phyloP scores from a whole-genome alignment of 1,140 invertebrate species.

The Bombus waltoni region DNA sequence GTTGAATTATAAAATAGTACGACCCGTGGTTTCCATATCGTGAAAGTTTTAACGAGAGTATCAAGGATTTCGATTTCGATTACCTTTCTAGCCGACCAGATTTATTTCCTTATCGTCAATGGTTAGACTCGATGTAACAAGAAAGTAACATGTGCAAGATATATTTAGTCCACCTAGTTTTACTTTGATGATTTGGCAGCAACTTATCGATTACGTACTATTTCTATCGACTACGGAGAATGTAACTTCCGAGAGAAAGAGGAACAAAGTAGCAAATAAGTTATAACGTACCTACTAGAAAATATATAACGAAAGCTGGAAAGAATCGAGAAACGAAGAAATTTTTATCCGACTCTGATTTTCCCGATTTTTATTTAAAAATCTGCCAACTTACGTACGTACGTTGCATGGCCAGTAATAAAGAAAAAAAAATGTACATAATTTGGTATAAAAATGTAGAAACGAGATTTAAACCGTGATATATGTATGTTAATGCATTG shows the following conservation, averaged over 20 bases:
- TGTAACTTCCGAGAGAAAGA: neutral
- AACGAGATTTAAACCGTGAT: too few species aligned
- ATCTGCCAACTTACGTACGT: too few species aligned
- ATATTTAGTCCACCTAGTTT: slow-evolving; percentile 2
- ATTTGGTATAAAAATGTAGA: too few species aligned
- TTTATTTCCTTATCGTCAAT: neutral
- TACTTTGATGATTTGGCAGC: neutral
- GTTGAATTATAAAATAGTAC: slow-evolving; percentile 23
- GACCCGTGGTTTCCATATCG: neutral
- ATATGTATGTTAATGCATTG: neutral
- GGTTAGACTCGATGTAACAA: neutral
- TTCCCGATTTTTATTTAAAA: too few species aligned
- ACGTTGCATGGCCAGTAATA: too few species aligned
- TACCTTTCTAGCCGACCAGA: slow-evolving; percentile 15
- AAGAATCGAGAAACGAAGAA: neutral
- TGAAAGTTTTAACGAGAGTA: slow-evolving; percentile 23
- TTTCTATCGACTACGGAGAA: neutral
- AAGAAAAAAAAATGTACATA: too few species aligned
- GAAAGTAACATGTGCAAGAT: slow-evolving; percentile 26
- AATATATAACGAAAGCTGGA: neutral
- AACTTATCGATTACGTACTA: slow-evolving; percentile 1
- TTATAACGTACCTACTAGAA: neutral
- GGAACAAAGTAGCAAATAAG: neutral
- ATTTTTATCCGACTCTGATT: too few species aligned
- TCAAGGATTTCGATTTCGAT: slow-evolving; percentile 16